These are phyloP conservation scores for Pseudochromis fuscus DNA, from an alignment of 2,797 vertebrate genomes.

Conservation along the genomic window DNA sequence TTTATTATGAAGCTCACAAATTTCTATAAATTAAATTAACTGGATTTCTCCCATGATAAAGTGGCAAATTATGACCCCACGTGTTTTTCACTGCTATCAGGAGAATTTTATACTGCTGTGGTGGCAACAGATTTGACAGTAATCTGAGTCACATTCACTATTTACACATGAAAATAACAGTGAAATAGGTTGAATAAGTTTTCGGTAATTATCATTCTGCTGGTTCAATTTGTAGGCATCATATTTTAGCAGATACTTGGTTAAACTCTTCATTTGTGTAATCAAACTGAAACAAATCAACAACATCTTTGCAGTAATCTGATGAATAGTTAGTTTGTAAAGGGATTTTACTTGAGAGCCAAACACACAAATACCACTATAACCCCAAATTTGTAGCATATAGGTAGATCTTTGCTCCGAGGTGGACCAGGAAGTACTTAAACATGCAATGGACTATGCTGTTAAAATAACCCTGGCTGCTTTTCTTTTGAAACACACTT, in stretches of 20 bases:
- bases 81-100: conserved; percentile 15
- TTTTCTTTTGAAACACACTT: not conserved
- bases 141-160: conserved; percentile 1
- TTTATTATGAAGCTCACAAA: not conserved
- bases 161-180: conserved; percentile 15
- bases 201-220: not conserved
- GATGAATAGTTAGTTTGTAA: not conserved
- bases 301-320: not conserved
- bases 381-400: not conserved
- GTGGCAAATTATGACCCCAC: not conserved
- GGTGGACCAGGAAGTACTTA: not conserved
- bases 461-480: too few relatives aligned
- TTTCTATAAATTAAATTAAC: not conserved
- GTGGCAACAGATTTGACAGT: not conserved
- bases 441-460: not conserved
- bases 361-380: not conserved
- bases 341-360: not conserved
- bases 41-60: not conserved
- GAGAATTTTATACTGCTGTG: not conserved
- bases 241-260: not conserved
- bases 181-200: not conserved
- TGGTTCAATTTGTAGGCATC: not conserved
- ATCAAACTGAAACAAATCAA: not conserved
- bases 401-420: not conserved
- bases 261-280: not conserved